Evolutionary conservation across 2,113 vertebrate genomes (phyloP), one percentile per base, ranked within the genome.

Genomic region (Setophaga kirtlandii): DNA sequence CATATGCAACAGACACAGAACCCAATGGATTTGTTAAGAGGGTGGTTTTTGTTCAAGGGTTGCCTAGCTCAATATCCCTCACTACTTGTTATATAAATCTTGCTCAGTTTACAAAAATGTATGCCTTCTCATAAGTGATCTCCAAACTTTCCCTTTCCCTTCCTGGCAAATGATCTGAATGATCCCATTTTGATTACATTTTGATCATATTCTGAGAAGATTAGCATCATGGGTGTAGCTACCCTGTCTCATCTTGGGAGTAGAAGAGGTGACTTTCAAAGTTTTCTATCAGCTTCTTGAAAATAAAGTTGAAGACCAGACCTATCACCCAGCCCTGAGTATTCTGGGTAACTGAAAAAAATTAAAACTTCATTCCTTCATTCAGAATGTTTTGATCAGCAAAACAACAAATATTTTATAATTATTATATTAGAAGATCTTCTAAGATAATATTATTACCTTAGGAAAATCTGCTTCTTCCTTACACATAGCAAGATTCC

Each of bases 201-300:
- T 47, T 30, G 10, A 59, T 53, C 17, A 7, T 30, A 53, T 19
- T 31, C 17, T 63, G 56, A 69, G 81, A 79, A 21, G 2, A 70
- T 2, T 42, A 91, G 63, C 11, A 44, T 21, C n/a, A 58, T 6
- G 14, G 11, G 15, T 80, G 33, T 10, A 65, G 63, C 30, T 65
- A 41, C n/a, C 1, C 0, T 24, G 21, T 15, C 27, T 44, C 62
- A 69, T 15, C 44, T 1, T 31, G 12, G 10, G 15, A 9, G 10
- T 2, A 41, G 6, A 44, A 83, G 80, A 77, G 3, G 9, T 15
- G 13, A 67, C 21, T 67, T 73, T 8, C 10, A 52, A 39, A 9
- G 13, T 69, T 70, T 93, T 70, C 35, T 59, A 55, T 10, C 14
- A 42, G 31, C 28, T 62, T 46, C 11, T 16, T 62, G 37, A 89